Evolutionary conservation across 1,140 invertebrate genomes (phyloP).

Genomic region (Sesamia nonagrioides): DNA sequence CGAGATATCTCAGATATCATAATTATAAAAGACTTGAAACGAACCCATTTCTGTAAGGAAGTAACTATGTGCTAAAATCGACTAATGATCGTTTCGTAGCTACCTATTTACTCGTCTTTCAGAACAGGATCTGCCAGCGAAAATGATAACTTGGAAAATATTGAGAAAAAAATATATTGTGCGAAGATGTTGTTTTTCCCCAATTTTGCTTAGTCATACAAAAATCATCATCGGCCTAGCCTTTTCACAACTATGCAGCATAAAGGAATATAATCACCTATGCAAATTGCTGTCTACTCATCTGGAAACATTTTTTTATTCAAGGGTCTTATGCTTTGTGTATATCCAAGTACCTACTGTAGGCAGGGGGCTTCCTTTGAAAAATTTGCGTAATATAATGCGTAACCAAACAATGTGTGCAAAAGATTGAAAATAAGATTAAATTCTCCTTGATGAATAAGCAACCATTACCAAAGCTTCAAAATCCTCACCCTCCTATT

Average conservation of each 20-base stretch:
- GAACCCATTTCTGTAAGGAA: too few species aligned
- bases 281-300: not conserved
- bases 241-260: too few species aligned
- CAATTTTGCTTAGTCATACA: not conserved
- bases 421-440: not conserved
- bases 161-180: too few species aligned
- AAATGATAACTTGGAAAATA: too few species aligned
- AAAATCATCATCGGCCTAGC: not conserved
- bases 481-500: not conserved
- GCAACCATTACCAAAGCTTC: not conserved
- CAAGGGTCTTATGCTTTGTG: not conserved
- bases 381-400: not conserved
- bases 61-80: too few species aligned
- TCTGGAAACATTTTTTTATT: slow-evolving; percentile 8
- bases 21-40: too few species aligned
- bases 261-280: too few species aligned
- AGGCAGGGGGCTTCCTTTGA: not conserved
- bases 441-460: not conserved
- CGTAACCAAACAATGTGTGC: not conserved
- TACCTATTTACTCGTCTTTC: too few species aligned
- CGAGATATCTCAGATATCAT: too few species aligned
- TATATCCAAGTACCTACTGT: not conserved
- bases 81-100: too few species aligned
- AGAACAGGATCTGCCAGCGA: too few species aligned
- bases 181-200: not conserved